Evolutionary conservation across 2,113 vertebrate species (phyloP), one percentile per base, ranked within the genome.

Genomic region (Corvus cornix): DNA sequence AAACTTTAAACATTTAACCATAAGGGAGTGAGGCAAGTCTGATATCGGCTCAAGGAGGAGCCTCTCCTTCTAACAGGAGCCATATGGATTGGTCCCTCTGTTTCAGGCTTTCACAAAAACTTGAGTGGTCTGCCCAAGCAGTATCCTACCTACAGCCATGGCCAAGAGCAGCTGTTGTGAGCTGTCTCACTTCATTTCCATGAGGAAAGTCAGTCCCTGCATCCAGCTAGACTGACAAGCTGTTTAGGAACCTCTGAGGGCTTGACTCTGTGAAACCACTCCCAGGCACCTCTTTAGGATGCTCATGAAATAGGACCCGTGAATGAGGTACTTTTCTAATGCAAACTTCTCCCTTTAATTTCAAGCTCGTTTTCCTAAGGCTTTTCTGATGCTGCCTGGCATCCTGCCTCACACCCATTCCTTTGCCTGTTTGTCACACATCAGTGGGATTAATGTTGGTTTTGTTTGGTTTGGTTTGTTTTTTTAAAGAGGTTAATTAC

Each of bases 401-500:
- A 84, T 73, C 23, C 76, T 60, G 33, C 76, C 95, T 93, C 41
- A 59, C 44, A 43, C 44, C 87, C 30, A 78, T 55, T 92, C 39
- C 79, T 77, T 28, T 46, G 43, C 46, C 60, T 81, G 23, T 74
- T 93, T 5, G 20, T 95, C 86, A 87, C 77, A 68, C 68, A 88
- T 37, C 46, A 79, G 24, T 27, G 26, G 58, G 28, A 43, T 83
- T 92, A 82, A 83, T 59, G 46, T 7, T 62, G 39, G 21, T 37
- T 74, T 66, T 19, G 44, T 67, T 73, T 52, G 37, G 11, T 41
- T 59, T 44, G 1, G 27, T 74, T 48, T 3, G 3, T 12, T 87
- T 84, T 88, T 89, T 73, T 37, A 31, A 86, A 91, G 48, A 89
- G 55, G 78, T 87, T 96, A 95, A 95, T 97, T 93, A 93, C 91